Conservation (phyloP, 2,113 vertebrate species). For the Antigone vipio region DNA sequence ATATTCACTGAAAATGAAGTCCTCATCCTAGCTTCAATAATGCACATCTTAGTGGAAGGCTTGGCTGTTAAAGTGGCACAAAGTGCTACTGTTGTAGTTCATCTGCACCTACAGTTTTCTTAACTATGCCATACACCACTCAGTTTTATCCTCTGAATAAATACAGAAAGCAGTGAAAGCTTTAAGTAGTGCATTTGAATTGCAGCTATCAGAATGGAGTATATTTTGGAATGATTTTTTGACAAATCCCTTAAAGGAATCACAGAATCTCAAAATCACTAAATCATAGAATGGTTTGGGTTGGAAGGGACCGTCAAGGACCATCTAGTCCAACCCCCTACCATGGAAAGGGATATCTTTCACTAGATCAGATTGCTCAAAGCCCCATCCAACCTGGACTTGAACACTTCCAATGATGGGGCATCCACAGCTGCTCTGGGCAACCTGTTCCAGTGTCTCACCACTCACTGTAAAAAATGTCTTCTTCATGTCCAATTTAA, state of each 20-base stretch:
- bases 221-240: not conserved
- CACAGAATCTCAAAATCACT: not conserved
- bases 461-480: too few relatives aligned
- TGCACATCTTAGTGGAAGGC: not conserved
- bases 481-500: not conserved
- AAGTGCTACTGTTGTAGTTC: not conserved
- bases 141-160: not conserved
- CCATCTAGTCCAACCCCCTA: not conserved
- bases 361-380: not conserved
- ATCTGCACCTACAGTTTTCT: not conserved
- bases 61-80: not conserved
- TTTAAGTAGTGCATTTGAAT: not conserved
- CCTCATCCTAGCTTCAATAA: not conserved
- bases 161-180: not conserved
- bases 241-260: not conserved
- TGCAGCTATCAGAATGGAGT: not conserved
- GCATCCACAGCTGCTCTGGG: too few relatives aligned
- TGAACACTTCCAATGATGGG: not conserved
- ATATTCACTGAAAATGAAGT: not conserved
- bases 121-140: not conserved
- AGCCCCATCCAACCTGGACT: not conserved
- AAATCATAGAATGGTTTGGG: not conserved
- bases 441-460: too few relatives aligned
- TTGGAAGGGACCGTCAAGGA: not conserved
- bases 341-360: fast-evolving